Evolutionary conservation across 2,888 invertebrate genomes (phyloP), one percentile per base, ranked within the genome.

Genomic region (Azorinus chamasolen): DNA sequence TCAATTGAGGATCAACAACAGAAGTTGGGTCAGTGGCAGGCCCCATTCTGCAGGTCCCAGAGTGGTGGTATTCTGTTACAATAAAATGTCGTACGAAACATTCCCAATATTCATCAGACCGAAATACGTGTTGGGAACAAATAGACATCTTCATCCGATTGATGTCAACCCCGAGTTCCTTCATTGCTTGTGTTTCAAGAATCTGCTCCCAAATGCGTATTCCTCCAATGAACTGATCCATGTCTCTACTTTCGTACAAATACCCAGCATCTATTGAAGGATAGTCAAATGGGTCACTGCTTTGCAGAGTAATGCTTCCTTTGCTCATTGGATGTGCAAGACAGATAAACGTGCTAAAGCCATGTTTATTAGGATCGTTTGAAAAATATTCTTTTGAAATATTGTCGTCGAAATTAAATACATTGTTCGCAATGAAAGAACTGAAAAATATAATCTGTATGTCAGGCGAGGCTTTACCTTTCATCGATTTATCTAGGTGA

Each of bases 191-290:
- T 6, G 78, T 80, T 43, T 68, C 41, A 3, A 76, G 10, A 24
- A 65, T 55, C 16, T 79, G 63, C 45, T 79, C 71, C 63, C 65
- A 69, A 4, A 72, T 20, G 24, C 76, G 27, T 4, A 79, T 63
- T 8, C 75, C 79, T 61, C 51, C 18, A n/a, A 83, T 43, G 10
- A 71, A 59, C 2, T 73, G 61, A 48, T 85, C 81, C 24, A 96
- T 92, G 89, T 97, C 97, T 43, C 93, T 92, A 0, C 92, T 88
- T 12, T 95, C 91, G 37, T 94, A 93, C 78, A 98, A 96, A 91
- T 99, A 99, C 88, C 97, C 97, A 0, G 98, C 97, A 93, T 98
- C 95, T 92, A 99, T 97, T 43, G 96, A 91, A 0, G 97, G 97
- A 92, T 95, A 95, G 71, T 96, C 95, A 25, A 95, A 94, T 0